phyloP scores from a whole-genome alignment of 1,140 invertebrate species.

The Radopholus similis region DNA sequence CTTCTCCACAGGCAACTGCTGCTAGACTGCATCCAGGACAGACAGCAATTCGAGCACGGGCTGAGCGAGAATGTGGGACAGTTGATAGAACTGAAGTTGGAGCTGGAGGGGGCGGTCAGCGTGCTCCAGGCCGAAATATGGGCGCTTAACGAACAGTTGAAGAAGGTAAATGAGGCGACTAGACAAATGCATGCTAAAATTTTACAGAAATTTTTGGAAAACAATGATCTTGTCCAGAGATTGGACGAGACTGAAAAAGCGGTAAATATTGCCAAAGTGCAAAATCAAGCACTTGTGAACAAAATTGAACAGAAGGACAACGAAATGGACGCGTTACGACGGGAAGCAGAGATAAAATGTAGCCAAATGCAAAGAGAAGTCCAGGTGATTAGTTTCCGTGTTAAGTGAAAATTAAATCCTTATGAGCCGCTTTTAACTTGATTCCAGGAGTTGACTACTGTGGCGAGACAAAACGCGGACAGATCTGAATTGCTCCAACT shows the following conservation, averaged over 20 bases:
- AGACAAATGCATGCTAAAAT: neutral
- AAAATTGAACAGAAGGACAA: neutral
- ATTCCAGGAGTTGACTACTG: no score
- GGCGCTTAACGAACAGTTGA: slow-evolving; percentile 26
- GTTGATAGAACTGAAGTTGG: slow-evolving; percentile 16
- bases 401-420: neutral
- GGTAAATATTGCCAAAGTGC: neutral
- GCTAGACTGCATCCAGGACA: slow-evolving; percentile 9
- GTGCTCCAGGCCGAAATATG: slow-evolving; percentile 29
- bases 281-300: slow-evolving; percentile 3
- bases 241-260: slow-evolving; percentile 6
- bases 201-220: slow-evolving; percentile 3
- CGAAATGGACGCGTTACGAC: neutral
- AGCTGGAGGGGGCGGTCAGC: slow-evolving; percentile 28
- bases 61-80: slow-evolving; percentile 24
- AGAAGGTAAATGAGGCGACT: slow-evolving; percentile 11
- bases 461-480: no score
- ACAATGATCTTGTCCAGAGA: slow-evolving; percentile 1
- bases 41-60: slow-evolving; percentile 28
- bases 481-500: no score
- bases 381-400: neutral
- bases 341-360: slow-evolving; percentile 20
- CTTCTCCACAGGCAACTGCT: slow-evolving; percentile 9
- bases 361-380: neutral
- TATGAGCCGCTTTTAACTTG: no score